Conservation (phyloP, 2,113 vertebrate genomes). For the Engraulis encrasicolus region DNA sequence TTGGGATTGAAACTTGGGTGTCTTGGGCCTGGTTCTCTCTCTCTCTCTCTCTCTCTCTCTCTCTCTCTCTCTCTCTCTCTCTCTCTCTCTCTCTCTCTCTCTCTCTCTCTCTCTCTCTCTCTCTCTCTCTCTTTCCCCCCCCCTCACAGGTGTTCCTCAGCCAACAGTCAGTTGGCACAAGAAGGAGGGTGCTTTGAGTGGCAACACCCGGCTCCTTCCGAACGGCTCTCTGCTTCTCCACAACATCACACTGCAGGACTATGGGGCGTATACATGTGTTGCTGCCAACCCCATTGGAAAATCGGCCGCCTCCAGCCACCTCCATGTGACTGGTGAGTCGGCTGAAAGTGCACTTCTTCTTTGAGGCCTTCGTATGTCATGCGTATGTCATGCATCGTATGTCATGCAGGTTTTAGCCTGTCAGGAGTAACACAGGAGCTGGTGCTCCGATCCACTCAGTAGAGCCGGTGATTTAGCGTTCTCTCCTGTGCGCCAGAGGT, state of each 20-base stretch:
- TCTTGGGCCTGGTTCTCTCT: constrained; percentile 32
- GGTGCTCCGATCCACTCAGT: not conserved
- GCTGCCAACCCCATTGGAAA: constrained; percentile 81
- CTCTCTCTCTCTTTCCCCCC: too few relatives aligned
- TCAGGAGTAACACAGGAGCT: constrained; percentile 27
- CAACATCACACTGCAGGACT: constrained; percentile 74
- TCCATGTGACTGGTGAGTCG: constrained; percentile 78
- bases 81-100: too few relatives aligned
- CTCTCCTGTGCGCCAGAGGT: not conserved
- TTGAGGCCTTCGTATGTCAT: constrained; percentile 7
- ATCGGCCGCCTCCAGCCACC: constrained; percentile 67
- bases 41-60: too few relatives aligned
- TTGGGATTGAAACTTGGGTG: not conserved
- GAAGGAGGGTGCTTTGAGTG: constrained; percentile 61
- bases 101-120: too few relatives aligned
- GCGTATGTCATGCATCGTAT: too few relatives aligned
- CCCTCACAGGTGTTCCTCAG: constrained; percentile 80
- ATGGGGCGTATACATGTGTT: constrained; percentile 81
- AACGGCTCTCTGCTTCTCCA: constrained; percentile 82
- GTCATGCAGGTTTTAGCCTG: not conserved
- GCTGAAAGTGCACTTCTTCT: not conserved
- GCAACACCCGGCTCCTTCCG: constrained; percentile 58
- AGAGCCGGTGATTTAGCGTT: not conserved
- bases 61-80: too few relatives aligned
- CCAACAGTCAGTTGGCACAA: constrained; percentile 81